phyloP scores from a whole-genome alignment of 2,888 invertebrate genomes.

The Aphrophora alni region DNA sequence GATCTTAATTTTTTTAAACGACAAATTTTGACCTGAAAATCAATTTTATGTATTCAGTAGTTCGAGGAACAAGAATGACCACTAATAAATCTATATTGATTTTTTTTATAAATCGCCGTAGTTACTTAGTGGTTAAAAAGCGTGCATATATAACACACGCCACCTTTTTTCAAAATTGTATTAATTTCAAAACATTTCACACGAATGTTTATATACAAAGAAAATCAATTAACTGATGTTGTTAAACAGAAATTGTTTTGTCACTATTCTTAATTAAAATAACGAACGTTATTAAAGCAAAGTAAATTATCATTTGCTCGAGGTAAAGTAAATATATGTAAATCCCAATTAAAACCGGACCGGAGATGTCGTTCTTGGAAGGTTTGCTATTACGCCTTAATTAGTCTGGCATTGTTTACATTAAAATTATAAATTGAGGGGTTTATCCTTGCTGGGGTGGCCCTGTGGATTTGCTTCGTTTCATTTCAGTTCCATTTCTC shows the following conservation, averaged over 20 bases:
- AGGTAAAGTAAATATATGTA: neutral
- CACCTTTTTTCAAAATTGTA: too few relatives aligned
- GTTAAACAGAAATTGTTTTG: neutral
- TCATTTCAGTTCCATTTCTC: neutral
- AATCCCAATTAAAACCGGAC: constrained; percentile 6
- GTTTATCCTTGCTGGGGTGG: neutral
- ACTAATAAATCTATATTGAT: too few relatives aligned
- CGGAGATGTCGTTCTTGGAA: neutral
- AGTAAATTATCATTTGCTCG: neutral
- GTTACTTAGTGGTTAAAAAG: too few relatives aligned
- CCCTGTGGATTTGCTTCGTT: neutral
- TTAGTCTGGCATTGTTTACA: neutral
- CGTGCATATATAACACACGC: too few relatives aligned
- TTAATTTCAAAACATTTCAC: too few relatives aligned
- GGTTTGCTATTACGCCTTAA: neutral
- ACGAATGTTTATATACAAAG: too few relatives aligned
- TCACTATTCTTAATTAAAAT: neutral
- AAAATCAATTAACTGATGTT: too few relatives aligned
- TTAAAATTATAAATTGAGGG: constrained; percentile 2
- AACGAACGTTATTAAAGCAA: neutral
- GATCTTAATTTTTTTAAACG: too few relatives aligned
- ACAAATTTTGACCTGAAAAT: too few relatives aligned
- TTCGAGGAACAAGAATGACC: too few relatives aligned
- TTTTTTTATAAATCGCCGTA: too few relatives aligned
- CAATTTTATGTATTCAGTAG: too few relatives aligned